Conservation (phyloP, 1,140 invertebrate species). For the Vanessa tameamea region DNA sequence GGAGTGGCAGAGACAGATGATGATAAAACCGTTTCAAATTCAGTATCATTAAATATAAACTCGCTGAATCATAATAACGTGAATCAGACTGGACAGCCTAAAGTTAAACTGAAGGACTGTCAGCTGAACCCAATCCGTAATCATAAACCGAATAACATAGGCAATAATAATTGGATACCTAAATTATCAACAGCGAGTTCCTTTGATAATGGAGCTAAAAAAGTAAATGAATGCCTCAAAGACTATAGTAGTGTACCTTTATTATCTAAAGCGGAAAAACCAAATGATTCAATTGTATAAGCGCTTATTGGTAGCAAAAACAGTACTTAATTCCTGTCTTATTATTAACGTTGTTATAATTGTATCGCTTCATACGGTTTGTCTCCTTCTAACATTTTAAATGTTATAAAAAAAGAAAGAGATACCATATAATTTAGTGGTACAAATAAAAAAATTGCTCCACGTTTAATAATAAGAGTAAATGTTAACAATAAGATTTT, state of each 20-base stretch:
- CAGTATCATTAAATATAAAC: constrained; percentile 68
- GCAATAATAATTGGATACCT: constrained; percentile 78
- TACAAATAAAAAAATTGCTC: not conserved
- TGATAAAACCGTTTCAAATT: constrained; percentile 68
- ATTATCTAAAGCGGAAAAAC: constrained; percentile 66
- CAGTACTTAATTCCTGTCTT: not conserved
- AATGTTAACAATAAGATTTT: constrained; percentile 1
- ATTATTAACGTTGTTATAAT: not conserved
- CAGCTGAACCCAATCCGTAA: constrained; percentile 62
- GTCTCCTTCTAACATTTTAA: not conserved
- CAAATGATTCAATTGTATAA: constrained; percentile 74
- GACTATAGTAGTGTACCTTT: constrained; percentile 76
- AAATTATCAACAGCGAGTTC: constrained; percentile 73
- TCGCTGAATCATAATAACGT: constrained; percentile 68
- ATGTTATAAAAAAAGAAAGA: not conserved
- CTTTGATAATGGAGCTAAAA: constrained; percentile 68
- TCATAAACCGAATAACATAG: constrained; percentile 70
- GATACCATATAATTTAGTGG: not conserved
- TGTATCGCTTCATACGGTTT: not conserved
- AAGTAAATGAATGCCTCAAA: constrained; percentile 63
- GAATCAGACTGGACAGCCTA: constrained; percentile 59
- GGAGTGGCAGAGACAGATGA: constrained; percentile 62
- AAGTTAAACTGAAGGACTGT: constrained; percentile 70
- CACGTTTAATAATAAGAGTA: not conserved
- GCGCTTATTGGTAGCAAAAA: not conserved